Evolutionary conservation across 2,113 vertebrate genomes (phyloP), one percentile per base, ranked within the genome.

Genomic region (Cercopithecus mona): DNA sequence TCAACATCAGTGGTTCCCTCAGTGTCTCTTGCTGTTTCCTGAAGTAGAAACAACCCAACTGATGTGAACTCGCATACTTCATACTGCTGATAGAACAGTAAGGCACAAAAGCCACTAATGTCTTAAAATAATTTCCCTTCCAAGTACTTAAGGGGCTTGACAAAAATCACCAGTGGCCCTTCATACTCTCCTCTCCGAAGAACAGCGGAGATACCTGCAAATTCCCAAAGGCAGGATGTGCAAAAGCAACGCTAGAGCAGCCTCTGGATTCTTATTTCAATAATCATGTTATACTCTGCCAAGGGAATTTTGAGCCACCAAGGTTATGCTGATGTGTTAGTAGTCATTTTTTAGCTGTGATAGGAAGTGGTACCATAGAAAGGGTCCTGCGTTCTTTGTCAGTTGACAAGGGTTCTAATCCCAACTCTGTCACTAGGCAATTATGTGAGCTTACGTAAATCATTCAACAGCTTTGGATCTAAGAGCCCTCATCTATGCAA

Each of bases 371-470:
- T 22, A 68, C 25, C 16, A 32, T 0, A 96, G n/a, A 76, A 86
- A 94, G 11, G 11, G 13, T 1, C 45, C 75, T 38, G 25, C 25
- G 70, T 88, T 92, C 66, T 38, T 1, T 80, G 8, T 88, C 81
- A 96, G 66, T 68, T 96, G 92, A 94, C 55, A 88, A 84, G 32
- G 13, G 66, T 97, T 94, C 92, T 96, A 96, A 96, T 96, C 70
- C 68, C 84, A 92, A 25, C 25, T 96, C 97, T 97, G 64, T 88
- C 90, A 96, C 80, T 75, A 93, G 12, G 50, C 96, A 93, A 96
- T 97, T 92, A 96, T 85, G 18, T 90, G 80, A 96, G 90, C 3
- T 92, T 96, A 92, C n/a, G 86, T 93, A 95, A 97, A 96, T 92
- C 64, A 86, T 80, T 90, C 90, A 94, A 75, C 17, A 97, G 86